Evolutionary conservation across 2,888 invertebrate species (phyloP), one percentile per base, ranked within the genome.

Genomic region (Aporophyla lueneburgensis): DNA sequence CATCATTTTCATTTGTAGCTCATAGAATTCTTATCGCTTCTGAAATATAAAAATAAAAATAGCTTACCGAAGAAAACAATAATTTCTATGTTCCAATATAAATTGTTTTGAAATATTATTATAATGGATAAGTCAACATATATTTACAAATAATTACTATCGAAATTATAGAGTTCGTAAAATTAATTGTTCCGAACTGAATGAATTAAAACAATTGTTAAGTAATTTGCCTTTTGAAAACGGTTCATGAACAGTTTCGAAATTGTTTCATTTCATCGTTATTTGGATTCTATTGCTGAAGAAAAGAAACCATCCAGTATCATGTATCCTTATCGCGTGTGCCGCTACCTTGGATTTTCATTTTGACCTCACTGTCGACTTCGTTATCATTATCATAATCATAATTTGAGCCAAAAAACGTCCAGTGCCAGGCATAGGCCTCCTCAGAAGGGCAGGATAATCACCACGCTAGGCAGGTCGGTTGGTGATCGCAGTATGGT

Each of bases 121-220:
- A 71, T 33, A 63, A 59, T 61, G 54, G 53, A 65, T 68, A 80
- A 79, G 1, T 7, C 58, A 74, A 40, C 69, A 84, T 72, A 73
- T 14, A 66, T 76, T 80, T 43, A 33, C 14, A 67, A 58, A 27
- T 63, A 43, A 49, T 67, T 51, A n/a, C 53, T 61, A 46, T 53
- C 46, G 2, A 66, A 76, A 65, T 65, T 68, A 51, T 46, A 6
- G 16, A 69, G 46, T 74, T 62, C 14, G 12, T 59, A 62, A 62
- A 73, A 71, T n/a, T 12, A 62, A 56, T 74, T 74, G 65, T 27
- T 62, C 7, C 21, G 19, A 70, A 68, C 70, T 59, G 27, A 84
- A 68, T 62, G 27, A 40, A 62, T 84, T 61, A 63, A 65, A 83
- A 68, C 73, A 63, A 61, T 65, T 63, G 65, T 43, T 66, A 67